phyloP scores from a whole-genome alignment of 30 jellyfish, hydroid and myxozoan genomes.

The Phacellophora camtschatica region DNA sequence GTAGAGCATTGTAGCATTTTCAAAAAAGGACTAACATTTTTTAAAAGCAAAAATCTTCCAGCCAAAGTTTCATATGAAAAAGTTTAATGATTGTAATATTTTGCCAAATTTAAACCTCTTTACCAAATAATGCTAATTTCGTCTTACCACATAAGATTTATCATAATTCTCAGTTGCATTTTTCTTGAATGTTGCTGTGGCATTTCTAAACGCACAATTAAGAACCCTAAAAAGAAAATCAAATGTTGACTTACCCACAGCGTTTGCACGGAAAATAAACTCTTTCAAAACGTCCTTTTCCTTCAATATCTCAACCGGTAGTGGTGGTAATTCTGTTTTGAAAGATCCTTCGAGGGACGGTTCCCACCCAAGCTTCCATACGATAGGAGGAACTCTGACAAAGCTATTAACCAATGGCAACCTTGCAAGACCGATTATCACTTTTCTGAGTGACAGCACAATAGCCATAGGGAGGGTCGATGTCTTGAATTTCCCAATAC shows the following conservation, averaged over 20 bases:
- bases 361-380: conserved; percentile 93
- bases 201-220: not conserved
- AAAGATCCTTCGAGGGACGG: conserved; percentile 77
- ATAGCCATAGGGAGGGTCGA: conserved; percentile 49
- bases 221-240: not conserved
- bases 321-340: conserved; percentile 88
- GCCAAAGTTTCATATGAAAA: no score
- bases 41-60: no score
- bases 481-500: not conserved
- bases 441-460: conserved; percentile 46
- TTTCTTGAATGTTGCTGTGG: not conserved
- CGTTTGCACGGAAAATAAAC: conserved; percentile 87
- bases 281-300: conserved; percentile 90
- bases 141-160: no score
- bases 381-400: conserved; percentile 93
- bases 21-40: no score
- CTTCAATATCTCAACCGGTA: conserved; percentile 90
- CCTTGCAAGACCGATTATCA: conserved; percentile 85
- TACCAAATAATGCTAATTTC: no score
- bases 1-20: no score
- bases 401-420: conserved; percentile 82
- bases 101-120: no score
- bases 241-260: conserved; percentile 47
- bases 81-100: no score
- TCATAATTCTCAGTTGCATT: no score